Evolutionary conservation across 2,888 invertebrate genomes (phyloP), one percentile per base, ranked within the genome.

Genomic region (Chrysolina haemoptera): DNA sequence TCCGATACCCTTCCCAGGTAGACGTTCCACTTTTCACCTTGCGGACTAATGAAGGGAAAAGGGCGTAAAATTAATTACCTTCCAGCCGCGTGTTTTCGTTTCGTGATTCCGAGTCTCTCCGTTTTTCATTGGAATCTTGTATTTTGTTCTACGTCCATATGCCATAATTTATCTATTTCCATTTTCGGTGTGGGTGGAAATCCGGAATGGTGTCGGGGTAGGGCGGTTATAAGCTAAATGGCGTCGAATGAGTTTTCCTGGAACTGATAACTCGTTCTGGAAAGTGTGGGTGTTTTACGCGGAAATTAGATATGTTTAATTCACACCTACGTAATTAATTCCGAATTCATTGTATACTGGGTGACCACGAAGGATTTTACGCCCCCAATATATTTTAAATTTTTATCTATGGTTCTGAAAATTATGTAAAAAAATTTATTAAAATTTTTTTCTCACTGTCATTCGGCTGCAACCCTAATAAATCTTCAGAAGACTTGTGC

Each of bases 11-110:
- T 59, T 59, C 35, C 35, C 59, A n/a, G 27, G 22, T 22, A 59
- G 59, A 59, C 27, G 16, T 35, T 14, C 35, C 35, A 27, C 59
- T 59, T 59, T 27, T 35, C 59, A 59, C 59, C 59, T 27, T 27
- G 59, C 59, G 14, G 59, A 12, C 35, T 59, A 27, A 59, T 59
- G 59, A 59, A 59, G 59, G 35, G 59, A 27, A 59, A 27, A 59
- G 59, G 59, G 35, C 59, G 59, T 27, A 35, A 59, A 59, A 59
- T 59, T 59, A 59, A 59, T 59, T 59, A 59, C 59, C 59, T 35
- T 27, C 16, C 59, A 22, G 22, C 59, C 8, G 14, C 27, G 14
- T 59, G 27, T 59, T 59, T 59, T 59, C n/a, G n/a, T 59, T 59
- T 59, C 59, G 59, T 59, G 59, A 59, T 59, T 8, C 14, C 35